Base-by-base conservation (phyloP, 2,888 invertebrate genomes). In the Ceramica pisi region DNA sequence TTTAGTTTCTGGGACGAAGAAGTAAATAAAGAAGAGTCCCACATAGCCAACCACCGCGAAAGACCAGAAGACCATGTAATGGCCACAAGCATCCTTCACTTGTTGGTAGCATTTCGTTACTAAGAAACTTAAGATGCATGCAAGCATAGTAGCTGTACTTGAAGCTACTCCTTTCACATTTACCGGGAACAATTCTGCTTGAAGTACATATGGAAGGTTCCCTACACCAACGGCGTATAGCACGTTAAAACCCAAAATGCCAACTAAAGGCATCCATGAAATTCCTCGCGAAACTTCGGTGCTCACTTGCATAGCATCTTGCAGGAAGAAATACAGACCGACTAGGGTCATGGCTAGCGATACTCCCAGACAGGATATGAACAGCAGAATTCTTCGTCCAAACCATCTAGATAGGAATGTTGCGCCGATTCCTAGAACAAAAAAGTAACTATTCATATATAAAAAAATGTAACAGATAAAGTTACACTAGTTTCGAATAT, bases 101-200 rank as follows among this genome's bases (percentile, higher is more conserved):
- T 96, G 95, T 81, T 97, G 97, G 79, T 97, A 97, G 71, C 96
- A 94, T 87, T 97, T 97, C 0, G 97, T 96, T 0, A 97, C 96
- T 8, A 94, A 75, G 80, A 97, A 97, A 48, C 96, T 96, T 59
- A 97, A 88, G 0, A 96, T 81, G 35, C 97, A 97, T 0, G 96
- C 96, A 78, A 96, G 90, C 85, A 97, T 94, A 0, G 97, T 97
- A 0, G 96, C 96, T 6, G 96, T 80, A 6, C 97, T 97, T 0
- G 97, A 97, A 0, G 97, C 97, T 0, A 95, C 92, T 0, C 96
- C 96, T 86, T 97, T 97, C 0, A 97, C 96, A 75, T 97, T 97
- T 0, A 97, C 96, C 0, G 97, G 97, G 82, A 97, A 97, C 8
- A 97, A 83, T 87, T 97, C 97, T 0, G 97, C 97, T 83, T 97